Conservation (phyloP, 2,888 invertebrate genomes). For the Antitype chi region DNA sequence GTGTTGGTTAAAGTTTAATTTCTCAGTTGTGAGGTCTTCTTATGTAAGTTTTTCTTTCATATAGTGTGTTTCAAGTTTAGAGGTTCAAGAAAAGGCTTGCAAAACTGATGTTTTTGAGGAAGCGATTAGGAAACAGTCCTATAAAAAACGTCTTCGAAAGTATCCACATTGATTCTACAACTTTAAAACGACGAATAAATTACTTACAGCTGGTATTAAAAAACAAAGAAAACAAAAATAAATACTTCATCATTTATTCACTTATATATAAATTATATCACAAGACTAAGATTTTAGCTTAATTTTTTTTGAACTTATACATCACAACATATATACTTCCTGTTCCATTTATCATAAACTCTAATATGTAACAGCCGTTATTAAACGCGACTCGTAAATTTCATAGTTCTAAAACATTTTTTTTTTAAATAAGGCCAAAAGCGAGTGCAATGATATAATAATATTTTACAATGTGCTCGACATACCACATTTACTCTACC, state of each 20-base stretch:
- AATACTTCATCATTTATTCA: conserved; percentile 90
- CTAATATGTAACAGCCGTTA: conserved; percentile 86
- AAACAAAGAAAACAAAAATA: conserved; percentile 71
- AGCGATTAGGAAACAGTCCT: neutral
- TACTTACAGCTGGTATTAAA: conserved; percentile 11
- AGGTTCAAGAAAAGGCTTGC: neutral
- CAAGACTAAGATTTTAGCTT: conserved; percentile 88
- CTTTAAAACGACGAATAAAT: neutral
- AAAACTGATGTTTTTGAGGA: neutral
- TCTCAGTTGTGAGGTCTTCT: neutral
- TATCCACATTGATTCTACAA: neutral
- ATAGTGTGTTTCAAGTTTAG: neutral
- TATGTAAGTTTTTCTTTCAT: no score
- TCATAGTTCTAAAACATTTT: conserved; percentile 75
- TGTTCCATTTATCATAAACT: conserved; percentile 81
- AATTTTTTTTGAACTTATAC: conserved; percentile 88
- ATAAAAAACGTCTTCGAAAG: neutral
- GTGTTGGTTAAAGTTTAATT: neutral
- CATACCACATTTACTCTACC: conserved; percentile 68
- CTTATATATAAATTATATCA: conserved; percentile 90
- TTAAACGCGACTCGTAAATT: conserved; percentile 79
- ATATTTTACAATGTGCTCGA: conserved; percentile 74
- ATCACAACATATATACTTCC: conserved; percentile 89
- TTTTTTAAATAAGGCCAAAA: conserved; percentile 87
- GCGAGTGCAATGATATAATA: conserved; percentile 74